Base-by-base conservation (phyloP, 2,113 vertebrate species). In the Ariopsis seemanni region DNA sequence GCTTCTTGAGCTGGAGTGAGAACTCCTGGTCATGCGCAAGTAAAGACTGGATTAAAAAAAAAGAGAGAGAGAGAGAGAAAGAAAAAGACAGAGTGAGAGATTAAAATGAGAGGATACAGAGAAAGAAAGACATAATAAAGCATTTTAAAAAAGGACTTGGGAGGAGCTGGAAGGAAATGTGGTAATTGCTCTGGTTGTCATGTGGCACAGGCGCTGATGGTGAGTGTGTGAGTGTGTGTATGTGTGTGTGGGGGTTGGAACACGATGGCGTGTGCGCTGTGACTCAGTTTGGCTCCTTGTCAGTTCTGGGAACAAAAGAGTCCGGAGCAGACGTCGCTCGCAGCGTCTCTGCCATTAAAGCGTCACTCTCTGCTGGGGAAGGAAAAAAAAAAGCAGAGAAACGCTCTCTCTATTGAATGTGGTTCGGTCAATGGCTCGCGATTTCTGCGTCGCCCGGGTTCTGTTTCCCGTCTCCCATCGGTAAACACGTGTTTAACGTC, bases 1-100 rank as follows among this genome's bases (percentile, higher is more conserved):
- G 95, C 93, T 97, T 98, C 95, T 97, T 98, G 92, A 96, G 94
- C 90, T 95, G 97, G 91, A 95, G 95, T 93, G 97, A 96, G 94
- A 98, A 97, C 92, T 96, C 93, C 94, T 97, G 97, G 95, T 98
- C 97, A 95, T 98, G 94, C 91, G 94, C 94, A 95, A 95, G 96
- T 27, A 93, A 87, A 81, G 90, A 88, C 90, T 90, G 84, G 2
- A 58, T 72, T 17, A 82, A 88, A 93, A 91, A 90, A 72, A 72
- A 84, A 84, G 52, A 89, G 86, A 88, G 80, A 91, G 88, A n/a
- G 0, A 27, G 7, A 62, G 57, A 62, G 69, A 74, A 2, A 5
- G 58, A 75, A 1, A 8, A 89, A 90, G 83, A 84, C 81, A 78
- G 84, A 89, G 69, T 89, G 86, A 88, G 87, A 89, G 89, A 80